Conservation (phyloP, 2,888 invertebrate genomes). For the Noctua pronuba region DNA sequence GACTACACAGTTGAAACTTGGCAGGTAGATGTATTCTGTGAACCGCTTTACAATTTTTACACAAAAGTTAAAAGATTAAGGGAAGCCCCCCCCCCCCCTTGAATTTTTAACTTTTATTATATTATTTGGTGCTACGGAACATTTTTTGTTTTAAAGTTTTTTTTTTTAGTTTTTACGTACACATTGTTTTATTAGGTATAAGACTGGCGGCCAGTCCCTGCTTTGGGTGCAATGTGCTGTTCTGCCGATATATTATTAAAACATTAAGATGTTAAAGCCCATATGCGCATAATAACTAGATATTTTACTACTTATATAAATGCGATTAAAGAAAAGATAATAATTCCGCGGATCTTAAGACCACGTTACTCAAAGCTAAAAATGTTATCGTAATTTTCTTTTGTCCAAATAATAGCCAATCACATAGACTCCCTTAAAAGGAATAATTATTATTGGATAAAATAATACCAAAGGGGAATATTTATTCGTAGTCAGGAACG, state of each 20-base stretch:
- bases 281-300: too few species aligned
- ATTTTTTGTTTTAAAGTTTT: too few species aligned
- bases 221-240: not conserved
- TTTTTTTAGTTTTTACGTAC: not conserved
- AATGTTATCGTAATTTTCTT: not conserved
- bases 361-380: not conserved
- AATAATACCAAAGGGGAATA: conserved; percentile 17
- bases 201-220: too few species aligned
- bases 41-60: too few species aligned
- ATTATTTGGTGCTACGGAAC: too few species aligned
- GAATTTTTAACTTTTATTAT: too few species aligned
- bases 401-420: not conserved
- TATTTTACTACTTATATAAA: too few species aligned
- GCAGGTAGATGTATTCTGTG: too few species aligned
- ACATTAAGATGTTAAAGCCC: not conserved
- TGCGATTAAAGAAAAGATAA: not conserved
- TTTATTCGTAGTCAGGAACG: conserved; percentile 21
- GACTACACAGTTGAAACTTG: too few species aligned
- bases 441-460: conserved; percentile 3
- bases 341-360: not conserved
- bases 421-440: not conserved
- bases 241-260: not conserved
- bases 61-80: too few species aligned
- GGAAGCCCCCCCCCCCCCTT: too few species aligned
- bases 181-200: not conserved